Conservation (phyloP, 2,797 vertebrate genomes). For the Monodelphis domestica region DNA sequence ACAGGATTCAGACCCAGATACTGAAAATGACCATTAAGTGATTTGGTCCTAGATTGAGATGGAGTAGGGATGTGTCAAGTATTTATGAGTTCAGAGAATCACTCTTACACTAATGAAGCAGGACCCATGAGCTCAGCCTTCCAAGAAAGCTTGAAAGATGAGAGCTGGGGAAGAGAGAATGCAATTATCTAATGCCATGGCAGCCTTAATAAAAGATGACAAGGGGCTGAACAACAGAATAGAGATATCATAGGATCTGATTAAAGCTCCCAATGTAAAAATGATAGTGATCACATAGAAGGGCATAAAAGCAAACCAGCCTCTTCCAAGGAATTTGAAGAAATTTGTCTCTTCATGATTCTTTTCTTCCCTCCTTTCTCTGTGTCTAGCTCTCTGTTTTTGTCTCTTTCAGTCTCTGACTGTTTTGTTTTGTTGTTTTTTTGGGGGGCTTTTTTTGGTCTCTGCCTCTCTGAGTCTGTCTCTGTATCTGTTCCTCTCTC, state of each 20-base stretch:
- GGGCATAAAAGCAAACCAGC: neutral
- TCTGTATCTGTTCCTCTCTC: neutral
- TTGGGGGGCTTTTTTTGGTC: too few species aligned
- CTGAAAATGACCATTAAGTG: slow-evolving; percentile 71
- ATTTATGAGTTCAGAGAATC: slow-evolving; percentile 77
- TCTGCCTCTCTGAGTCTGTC: neutral
- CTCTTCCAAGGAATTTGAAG: neutral
- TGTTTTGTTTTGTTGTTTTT: too few species aligned
- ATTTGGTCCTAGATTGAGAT: slow-evolving; percentile 60
- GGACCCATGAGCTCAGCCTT: slow-evolving; percentile 78
- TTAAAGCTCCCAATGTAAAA: slow-evolving; percentile 61
- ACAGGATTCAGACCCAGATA: slow-evolving; percentile 58
- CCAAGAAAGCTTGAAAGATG: slow-evolving; percentile 75
- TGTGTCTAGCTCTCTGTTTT: neutral
- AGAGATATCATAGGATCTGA: slow-evolving; percentile 48
- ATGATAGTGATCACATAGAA: slow-evolving; percentile 30
- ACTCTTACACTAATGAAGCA: slow-evolving; percentile 68
- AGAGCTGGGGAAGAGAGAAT: slow-evolving; percentile 46
- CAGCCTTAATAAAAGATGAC: slow-evolving; percentile 68
- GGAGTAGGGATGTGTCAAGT: slow-evolving; percentile 63
- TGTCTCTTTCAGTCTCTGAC: neutral
- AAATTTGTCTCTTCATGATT: neutral
- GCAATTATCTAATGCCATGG: slow-evolving; percentile 73
- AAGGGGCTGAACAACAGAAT: slow-evolving; percentile 59
- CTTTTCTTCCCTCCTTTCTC: neutral